Evolutionary conservation across 37 sponge, comb jelly and placozoan species (phyloP), one percentile per base, ranked within the genome.

Genomic region (Tethya wilhelma): DNA sequence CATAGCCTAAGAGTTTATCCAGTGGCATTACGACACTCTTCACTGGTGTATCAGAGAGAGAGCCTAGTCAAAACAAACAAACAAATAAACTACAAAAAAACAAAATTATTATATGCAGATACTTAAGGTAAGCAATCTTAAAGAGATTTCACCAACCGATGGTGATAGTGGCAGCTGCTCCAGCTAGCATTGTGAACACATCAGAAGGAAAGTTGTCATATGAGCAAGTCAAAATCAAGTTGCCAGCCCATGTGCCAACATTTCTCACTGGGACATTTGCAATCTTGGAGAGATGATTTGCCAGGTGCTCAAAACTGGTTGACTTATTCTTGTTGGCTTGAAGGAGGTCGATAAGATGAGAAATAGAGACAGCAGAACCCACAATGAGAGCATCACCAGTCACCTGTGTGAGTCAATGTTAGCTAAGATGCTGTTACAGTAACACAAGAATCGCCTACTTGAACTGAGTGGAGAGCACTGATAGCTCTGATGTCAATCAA

Each of bases 201-300:
- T 92, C 93, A 56, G 93, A 92, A 8, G 93, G 93, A 45, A 92
- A 92, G 72, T 88, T 39, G 25, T 76, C 74, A 38, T 92, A 59
- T 56, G 84, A 41, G 57, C 88, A 82, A 33, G 89, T 80, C 31
- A 88, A 39, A 81, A 88, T 88, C 29, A 88, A 60, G 59, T 88
- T 88, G 37, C 89, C 89, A 32, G 93, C 89, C 89, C 89, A 92
- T 8, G 89, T 46, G 6, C 80, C 93, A 12, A 87, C 83, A 70
- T 90, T 90, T 65, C 91, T 74, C 42, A 90, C 87, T 22, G 91
- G 78, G 41, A 90, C 73, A 59, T 90, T 90, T 22, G 87, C 91
- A 39, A 87, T 56, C 43, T 68, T 78, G 38, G 38, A 31, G 17
- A 92, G 69, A 74, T 88, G 93, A 0, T 75, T 64, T 2, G 86